Conservation (phyloP, 2,113 vertebrate species). For the Australoheros scitulus region DNA sequence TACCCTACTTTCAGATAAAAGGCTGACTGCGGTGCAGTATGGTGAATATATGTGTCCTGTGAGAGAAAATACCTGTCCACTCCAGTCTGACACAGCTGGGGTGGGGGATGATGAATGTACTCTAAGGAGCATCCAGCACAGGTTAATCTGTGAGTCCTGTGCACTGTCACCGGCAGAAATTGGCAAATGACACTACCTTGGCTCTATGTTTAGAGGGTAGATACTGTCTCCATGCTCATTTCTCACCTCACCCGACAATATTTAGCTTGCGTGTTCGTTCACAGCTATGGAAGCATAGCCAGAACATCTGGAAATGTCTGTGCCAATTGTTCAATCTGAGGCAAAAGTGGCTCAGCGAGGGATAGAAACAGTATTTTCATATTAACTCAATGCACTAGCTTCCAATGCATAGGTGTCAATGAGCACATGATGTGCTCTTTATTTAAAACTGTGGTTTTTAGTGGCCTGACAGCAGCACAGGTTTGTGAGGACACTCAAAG, state of each 20-base stretch:
- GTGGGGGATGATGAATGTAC: conserved; percentile 34
- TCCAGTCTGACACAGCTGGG: conserved; percentile 8
- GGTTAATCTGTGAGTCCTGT: conserved; percentile 39
- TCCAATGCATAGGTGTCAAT: not conserved
- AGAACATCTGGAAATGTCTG: not conserved
- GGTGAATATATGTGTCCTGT: not conserved
- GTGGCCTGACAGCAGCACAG: not conserved
- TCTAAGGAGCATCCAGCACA: conserved; percentile 3
- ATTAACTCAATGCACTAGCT: not conserved
- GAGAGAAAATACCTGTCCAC: conserved; percentile 23
- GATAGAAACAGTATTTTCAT: not conserved
- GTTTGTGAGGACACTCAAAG: not conserved
- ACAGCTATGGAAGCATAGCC: not conserved
- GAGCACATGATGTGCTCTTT: not conserved
- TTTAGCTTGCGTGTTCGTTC: not conserved
- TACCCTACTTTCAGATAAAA: conserved; percentile 5
- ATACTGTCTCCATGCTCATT: not conserved
- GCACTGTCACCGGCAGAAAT: conserved; percentile 13
- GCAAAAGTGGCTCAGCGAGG: not conserved
- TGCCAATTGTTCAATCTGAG: not conserved
- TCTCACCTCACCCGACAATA: conserved; percentile 16
- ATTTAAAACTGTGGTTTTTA: not conserved
- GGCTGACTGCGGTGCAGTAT: not conserved
- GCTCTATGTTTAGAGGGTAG: conserved; percentile 2
- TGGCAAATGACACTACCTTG: not conserved